Percentiles rank a stretch among this genome's conserved stretches.
phyloP scores from a whole-genome alignment of 35 echinoderm and acorn worm genomes.

The Chiridota heheva region DNA sequence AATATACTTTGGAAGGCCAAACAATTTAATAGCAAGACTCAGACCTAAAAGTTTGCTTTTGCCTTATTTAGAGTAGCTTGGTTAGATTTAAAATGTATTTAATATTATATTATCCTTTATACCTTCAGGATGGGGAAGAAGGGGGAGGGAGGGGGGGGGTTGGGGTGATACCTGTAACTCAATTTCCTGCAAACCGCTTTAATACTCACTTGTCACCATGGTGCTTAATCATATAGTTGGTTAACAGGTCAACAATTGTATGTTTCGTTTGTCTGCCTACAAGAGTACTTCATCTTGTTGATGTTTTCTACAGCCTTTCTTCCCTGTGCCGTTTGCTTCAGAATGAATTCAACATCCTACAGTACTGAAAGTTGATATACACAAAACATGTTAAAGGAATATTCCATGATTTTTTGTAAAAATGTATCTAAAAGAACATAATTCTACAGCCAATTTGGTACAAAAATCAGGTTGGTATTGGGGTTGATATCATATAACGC shows the following conservation, averaged over 20 bases:
- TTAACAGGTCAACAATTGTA: background rate
- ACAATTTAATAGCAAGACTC: no score
- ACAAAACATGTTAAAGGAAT: background rate
- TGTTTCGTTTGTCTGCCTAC: background rate
- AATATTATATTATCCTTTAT: no score
- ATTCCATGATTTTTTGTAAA: background rate
- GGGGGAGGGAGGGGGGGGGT: no score
- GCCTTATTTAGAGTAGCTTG: no score
- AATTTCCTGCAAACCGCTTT: no score
- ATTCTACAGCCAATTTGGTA: background rate
- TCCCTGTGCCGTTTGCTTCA: conserved; percentile 3
- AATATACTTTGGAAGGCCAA: no score
- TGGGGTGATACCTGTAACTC: no score
- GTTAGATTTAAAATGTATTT: no score
- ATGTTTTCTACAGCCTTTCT: background rate
- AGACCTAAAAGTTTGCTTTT: no score
- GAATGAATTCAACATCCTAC: background rate
- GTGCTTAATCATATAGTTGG: conserved; percentile 3
- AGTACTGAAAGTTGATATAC: background rate
- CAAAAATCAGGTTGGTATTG: background rate
- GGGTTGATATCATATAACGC: no score
- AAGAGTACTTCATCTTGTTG: conserved; percentile 1
- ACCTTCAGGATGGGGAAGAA: no score
- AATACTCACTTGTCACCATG: conserved; percentile 29
- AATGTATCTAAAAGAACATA: background rate